Percentiles rank a stretch among this genome's conserved stretches.
Evolutionary conservation across 1,140 invertebrate genomes (phyloP).

Genomic region (Lepidotrigona ventralis): DNA sequence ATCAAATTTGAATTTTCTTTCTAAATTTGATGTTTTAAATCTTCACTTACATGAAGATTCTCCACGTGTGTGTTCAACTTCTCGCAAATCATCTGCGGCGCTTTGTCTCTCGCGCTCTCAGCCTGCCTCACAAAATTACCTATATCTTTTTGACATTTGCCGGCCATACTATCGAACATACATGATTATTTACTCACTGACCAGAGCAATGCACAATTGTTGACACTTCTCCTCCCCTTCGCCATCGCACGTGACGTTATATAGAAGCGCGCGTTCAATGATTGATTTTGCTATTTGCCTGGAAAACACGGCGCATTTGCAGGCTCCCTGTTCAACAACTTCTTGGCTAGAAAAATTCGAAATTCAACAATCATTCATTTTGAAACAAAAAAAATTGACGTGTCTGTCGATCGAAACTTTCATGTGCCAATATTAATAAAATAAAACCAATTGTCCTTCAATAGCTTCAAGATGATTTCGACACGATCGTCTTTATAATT

Average conservation of each 20-base stretch:
- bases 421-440: background rate
- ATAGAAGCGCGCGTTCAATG: constrained; percentile 56
- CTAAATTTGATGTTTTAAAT: background rate
- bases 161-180: constrained; percentile 48
- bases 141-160: background rate
- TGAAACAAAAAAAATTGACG: background rate
- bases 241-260: constrained; percentile 55
- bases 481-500: no score
- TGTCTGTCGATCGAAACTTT: background rate
- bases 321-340: constrained; percentile 37
- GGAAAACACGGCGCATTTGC: constrained; percentile 57
- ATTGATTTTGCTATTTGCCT: constrained; percentile 52
- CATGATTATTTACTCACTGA: constrained; percentile 29
- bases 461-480: background rate
- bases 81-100: constrained; percentile 61
- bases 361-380: background rate
- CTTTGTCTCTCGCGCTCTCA: constrained; percentile 49
- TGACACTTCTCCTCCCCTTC: constrained; percentile 56
- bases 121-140: constrained; percentile 52
- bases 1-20: background rate
- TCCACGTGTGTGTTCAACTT: constrained; percentile 56
- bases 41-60: constrained; percentile 53
- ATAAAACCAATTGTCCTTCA: background rate
- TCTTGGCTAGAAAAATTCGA: constrained; percentile 24
- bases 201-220: constrained; percentile 59